Percentiles rank a stretch among this genome's conserved stretches.
Conservation (phyloP, 92 coral and sea anemone species). For the Porites cylindrica region DNA sequence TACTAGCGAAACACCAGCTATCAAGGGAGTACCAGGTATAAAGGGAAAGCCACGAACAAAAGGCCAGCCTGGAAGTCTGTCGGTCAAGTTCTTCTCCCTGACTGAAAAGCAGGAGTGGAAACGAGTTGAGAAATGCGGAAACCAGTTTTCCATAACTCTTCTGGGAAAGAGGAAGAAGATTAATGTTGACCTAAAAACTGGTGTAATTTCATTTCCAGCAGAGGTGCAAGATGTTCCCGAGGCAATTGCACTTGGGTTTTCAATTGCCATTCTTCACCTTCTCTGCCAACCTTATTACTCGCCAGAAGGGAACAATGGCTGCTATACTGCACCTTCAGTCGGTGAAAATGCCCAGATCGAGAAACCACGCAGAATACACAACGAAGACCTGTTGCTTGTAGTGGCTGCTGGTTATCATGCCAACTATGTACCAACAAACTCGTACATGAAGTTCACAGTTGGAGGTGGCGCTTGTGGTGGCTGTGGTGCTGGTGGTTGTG, state of each 20-base stretch:
- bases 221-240: conserved; percentile 73
- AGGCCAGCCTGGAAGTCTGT: conserved; percentile 62
- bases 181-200: conserved; percentile 50
- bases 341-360: background rate
- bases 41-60: conserved; percentile 26
- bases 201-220: conserved; percentile 52
- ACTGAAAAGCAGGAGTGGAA: conserved; percentile 44
- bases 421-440: conserved; percentile 62
- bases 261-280: conserved; percentile 75
- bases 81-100: conserved; percentile 52
- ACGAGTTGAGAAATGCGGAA: conserved; percentile 22
- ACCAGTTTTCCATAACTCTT: conserved; percentile 45
- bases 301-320: background rate
- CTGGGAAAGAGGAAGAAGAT: conserved; percentile 11
- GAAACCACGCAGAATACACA: conserved; percentile 50
- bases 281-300: conserved; percentile 72
- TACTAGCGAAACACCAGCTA: too few species aligned
- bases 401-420: conserved; percentile 70
- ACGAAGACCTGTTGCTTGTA: conserved; percentile 49
- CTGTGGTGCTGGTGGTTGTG: conserved; percentile 29
- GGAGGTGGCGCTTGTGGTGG: conserved; percentile 31
- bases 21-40: background rate
- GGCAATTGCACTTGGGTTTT: conserved; percentile 74
- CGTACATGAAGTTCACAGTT: conserved; percentile 36
- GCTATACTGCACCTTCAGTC: conserved; percentile 36